These are phyloP conservation scores for Urophycis tenuis DNA, from an alignment of 2,797 vertebrate species.

Conservation along the genomic window DNA sequence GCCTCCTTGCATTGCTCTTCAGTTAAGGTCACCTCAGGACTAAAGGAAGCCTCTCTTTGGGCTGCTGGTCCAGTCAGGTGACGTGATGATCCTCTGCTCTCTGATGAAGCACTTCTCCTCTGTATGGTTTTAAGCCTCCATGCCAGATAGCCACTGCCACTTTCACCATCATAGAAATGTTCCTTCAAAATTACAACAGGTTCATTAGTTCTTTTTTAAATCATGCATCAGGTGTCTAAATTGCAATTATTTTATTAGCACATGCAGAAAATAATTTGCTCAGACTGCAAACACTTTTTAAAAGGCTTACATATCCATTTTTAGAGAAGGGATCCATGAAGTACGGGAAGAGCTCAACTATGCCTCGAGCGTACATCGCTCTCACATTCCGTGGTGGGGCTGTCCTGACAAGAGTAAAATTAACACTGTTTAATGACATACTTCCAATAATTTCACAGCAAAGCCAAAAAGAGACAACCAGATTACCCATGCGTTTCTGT, in stretches of 20 bases:
- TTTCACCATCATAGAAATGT: constrained; percentile 36
- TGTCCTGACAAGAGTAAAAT: constrained; percentile 17
- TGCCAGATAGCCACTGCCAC: constrained; percentile 33
- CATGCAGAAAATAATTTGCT: too few species aligned
- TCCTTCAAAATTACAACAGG: constrained; percentile 20
- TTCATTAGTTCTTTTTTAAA: too few species aligned
- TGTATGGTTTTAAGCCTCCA: constrained; percentile 38
- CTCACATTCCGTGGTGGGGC: constrained; percentile 30
- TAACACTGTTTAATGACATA: too few species aligned
- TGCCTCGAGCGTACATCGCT: constrained; percentile 11
- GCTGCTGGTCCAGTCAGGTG: constrained; percentile 15
- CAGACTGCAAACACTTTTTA: too few species aligned
- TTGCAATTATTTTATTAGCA: too few species aligned
- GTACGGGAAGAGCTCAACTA: constrained; percentile 35
- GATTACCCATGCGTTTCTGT: constrained; percentile 21
- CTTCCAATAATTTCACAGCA: too few species aligned
- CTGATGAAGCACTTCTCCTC: constrained; percentile 21
- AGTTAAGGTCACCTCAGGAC: not conserved
- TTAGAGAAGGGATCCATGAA: constrained; percentile 32
- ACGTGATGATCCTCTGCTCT: constrained; percentile 14
- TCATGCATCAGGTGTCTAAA: too few species aligned
- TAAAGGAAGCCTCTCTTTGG: constrained; percentile 27
- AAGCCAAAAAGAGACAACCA: too few species aligned
- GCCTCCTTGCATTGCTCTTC: not conserved
- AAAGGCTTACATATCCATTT: constrained; percentile 29